Evolutionary conservation across 1,140 invertebrate species (phyloP), one percentile per base, ranked within the genome.

Genomic region (Cotesia chilonis): DNA sequence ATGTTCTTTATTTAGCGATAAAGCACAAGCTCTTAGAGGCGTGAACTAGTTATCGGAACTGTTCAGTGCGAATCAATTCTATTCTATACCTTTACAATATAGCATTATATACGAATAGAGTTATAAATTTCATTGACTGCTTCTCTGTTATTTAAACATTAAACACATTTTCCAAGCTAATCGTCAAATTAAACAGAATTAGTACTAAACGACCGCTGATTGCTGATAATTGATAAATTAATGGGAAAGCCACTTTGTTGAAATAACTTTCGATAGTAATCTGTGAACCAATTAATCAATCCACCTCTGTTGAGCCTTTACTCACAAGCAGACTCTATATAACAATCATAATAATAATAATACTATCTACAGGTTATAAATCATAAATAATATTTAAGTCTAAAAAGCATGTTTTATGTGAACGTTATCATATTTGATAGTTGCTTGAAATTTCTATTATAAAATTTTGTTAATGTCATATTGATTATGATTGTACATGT

Each of bases 251-350:
- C 1, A 59, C 17, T 20, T 20, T 59, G 57, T 59, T 59, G 14
- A 17, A 59, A 59, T 59, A 20, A 59, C 20, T 59, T 20, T 59
- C 20, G 57, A 59, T 59, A 59, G 57, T 28, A 9, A 59, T 59
- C 57, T 4, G 20, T 59, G 57, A 28, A 28, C 57, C 57, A 59
- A 59, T 59, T 59, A 59, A 59, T 59, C 57, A 59, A 59, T 9
- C 57, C 57, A 59, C 9, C 20, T 59, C 5, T 59, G 20, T 9
- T 9, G 7, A 12, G 54, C 14, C 14, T 59, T 35, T 59, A 10
- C 41, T 47, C 10, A 9, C 10, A 6, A 47, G 10, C 6, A 6
- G 10, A 47, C 41, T 47, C 38, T 7, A 47, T 47, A 47, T 47
- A 47, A 47, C 10, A 6, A 47, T 14, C 14, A 14, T 3, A 28